A percentile compares a stretch with the other conserved stretches of the same genome.
Evolutionary conservation across 2,888 invertebrate genomes (phyloP).

Genomic region (Conchocele bisecta): DNA sequence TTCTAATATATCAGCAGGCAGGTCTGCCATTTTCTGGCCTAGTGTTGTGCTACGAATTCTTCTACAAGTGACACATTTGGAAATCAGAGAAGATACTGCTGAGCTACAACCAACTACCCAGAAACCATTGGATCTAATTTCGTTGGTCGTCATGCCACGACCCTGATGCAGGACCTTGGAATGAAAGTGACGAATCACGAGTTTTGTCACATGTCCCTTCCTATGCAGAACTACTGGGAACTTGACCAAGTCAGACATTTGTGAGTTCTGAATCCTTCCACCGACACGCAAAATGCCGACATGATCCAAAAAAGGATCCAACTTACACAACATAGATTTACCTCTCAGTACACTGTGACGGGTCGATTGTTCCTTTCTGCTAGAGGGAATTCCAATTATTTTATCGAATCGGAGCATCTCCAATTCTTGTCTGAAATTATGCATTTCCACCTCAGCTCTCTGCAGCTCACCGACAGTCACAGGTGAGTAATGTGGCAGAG

Average conservation of each 20-base stretch:
- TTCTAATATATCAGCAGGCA: slow-evolving; percentile 7
- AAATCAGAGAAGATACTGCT: background rate
- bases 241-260: background rate
- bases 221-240: background rate
- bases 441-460: no score
- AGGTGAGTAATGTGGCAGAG: no score
- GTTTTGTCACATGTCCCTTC: background rate
- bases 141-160: background rate
- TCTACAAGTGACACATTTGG: background rate
- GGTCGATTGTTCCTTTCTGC: no score
- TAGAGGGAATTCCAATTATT: no score
- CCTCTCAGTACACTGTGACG: no score
- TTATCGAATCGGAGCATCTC: no score
- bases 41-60: background rate
- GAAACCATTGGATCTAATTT: background rate
- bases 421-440: no score
- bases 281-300: background rate
- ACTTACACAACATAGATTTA: no score
- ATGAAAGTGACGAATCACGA: background rate
- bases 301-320: background rate
- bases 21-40: slow-evolving; percentile 1
- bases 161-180: background rate
- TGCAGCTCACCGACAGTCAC: no score
- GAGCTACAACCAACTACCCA: background rate
- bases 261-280: background rate